These are phyloP conservation scores for Micronisus gabar DNA, from an alignment of 2,113 vertebrate genomes.

Conservation along the genomic window DNA sequence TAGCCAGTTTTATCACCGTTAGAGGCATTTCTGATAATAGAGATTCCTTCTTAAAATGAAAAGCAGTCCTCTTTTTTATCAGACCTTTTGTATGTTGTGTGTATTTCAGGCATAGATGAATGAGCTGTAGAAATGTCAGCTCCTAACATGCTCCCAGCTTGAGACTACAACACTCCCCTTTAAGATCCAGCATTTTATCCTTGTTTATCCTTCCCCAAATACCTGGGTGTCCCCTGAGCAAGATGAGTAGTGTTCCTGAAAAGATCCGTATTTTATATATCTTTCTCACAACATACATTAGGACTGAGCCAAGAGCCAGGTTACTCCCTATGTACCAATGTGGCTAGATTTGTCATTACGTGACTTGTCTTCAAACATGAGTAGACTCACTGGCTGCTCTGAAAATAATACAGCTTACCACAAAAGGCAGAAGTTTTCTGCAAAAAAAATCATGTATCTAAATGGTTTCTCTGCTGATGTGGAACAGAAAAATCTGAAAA, in stretches of 20 bases:
- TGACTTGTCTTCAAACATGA: neutral
- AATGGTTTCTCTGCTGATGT: neutral
- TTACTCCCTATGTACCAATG: neutral
- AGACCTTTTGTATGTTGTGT: neutral
- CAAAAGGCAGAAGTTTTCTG: neutral
- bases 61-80: neutral
- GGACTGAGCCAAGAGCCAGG: neutral
- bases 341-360: neutral
- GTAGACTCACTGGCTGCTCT: neutral
- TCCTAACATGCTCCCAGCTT: neutral
- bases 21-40: neutral
- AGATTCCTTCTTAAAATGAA: slow-evolving; percentile 9
- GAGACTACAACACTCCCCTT: neutral
- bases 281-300: neutral
- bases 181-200: neutral
- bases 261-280: neutral
- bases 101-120: neutral
- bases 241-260: neutral
- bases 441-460: neutral
- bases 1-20: slow-evolving; percentile 2
- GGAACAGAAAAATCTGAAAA: neutral
- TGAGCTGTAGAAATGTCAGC: neutral
- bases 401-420: neutral
- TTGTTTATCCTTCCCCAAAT: neutral
- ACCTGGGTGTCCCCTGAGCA: neutral